Conservation (phyloP, 2,113 vertebrate species). For the Formicarius rufipectus region DNA sequence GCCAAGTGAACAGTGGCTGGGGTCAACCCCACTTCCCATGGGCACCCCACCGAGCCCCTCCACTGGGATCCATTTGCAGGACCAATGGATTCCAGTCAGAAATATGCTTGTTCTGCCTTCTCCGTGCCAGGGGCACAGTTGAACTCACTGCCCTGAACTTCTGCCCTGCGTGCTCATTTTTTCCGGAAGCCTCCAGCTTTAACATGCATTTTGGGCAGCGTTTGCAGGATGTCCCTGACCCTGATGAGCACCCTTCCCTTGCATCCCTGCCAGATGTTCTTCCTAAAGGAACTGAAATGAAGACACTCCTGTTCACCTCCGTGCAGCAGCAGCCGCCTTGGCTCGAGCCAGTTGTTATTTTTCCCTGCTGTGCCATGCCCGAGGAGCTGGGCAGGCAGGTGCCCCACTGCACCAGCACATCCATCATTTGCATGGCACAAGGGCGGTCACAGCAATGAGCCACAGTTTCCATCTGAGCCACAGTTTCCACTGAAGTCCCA, state of each 20-base stretch:
- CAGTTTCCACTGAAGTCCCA: neutral
- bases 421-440: neutral
- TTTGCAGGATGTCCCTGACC: neutral
- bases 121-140: neutral
- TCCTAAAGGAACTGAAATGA: neutral
- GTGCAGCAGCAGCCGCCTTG: neutral
- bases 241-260: neutral
- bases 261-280: neutral
- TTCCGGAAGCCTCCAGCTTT: neutral
- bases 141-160: neutral
- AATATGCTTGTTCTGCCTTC: neutral
- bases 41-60: neutral
- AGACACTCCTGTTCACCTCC: neutral
- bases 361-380: neutral
- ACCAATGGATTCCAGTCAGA: neutral
- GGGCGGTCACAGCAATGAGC: neutral
- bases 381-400: slow-evolving; percentile 1
- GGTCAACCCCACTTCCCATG: neutral
- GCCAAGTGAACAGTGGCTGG: neutral
- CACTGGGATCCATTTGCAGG: neutral
- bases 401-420: neutral
- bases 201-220: neutral
- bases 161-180: neutral
- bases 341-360: neutral
- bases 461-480: slow-evolving; percentile 3